These are phyloP conservation scores for Calephelis perditalis DNA, from an alignment of 2,888 invertebrate genomes.

Conservation along the genomic window DNA sequence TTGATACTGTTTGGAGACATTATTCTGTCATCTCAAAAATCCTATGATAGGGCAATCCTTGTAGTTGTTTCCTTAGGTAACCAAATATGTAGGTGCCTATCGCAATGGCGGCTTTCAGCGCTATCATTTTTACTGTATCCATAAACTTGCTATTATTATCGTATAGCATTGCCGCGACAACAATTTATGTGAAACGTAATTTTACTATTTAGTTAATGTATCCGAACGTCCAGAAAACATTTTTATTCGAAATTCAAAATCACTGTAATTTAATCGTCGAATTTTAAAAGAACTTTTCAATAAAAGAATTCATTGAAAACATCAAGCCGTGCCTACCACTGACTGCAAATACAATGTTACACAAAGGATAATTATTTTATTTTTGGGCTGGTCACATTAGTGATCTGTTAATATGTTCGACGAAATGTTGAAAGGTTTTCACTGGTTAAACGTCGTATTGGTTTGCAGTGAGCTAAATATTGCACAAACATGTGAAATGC, in stretches of 20 bases:
- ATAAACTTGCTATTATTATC: too few relatives aligned
- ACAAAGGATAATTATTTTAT: background rate
- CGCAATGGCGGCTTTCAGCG: too few relatives aligned
- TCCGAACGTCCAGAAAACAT: background rate
- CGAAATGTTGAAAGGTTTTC: slow-evolving; percentile 6
- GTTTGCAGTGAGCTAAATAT: too few relatives aligned
- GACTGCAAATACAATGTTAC: background rate
- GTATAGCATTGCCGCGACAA: too few relatives aligned
- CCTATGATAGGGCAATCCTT: too few relatives aligned
- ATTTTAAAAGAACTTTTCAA: background rate
- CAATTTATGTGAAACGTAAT: too few relatives aligned
- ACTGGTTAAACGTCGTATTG: background rate
- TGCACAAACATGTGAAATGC: too few relatives aligned
- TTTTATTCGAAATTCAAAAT: slow-evolving; percentile 3
- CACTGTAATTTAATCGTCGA: slow-evolving; percentile 6
- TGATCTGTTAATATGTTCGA: background rate
- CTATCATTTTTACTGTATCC: too few relatives aligned
- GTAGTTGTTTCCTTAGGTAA: too few relatives aligned
- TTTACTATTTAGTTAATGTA: background rate
- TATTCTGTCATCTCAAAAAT: too few relatives aligned
- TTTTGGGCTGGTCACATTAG: background rate
- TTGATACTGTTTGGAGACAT: too few relatives aligned
- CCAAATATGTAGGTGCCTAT: too few relatives aligned
- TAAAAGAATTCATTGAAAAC: background rate
- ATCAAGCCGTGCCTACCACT: background rate